Base-by-base conservation (phyloP, 2,113 vertebrate genomes). In the Coracopsis vasa region DNA sequence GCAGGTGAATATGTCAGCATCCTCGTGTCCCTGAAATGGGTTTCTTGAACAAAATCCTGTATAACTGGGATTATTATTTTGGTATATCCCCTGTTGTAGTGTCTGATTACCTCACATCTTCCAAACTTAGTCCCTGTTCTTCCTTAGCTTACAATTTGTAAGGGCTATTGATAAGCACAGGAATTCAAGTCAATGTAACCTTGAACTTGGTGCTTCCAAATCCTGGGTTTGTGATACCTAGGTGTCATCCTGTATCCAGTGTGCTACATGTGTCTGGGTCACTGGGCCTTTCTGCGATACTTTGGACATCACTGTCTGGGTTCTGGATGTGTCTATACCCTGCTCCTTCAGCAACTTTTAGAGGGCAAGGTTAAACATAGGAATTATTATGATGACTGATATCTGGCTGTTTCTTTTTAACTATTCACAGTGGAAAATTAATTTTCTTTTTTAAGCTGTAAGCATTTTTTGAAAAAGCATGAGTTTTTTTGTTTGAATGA, bases 221-320 rank as follows among this genome's bases (percentile, higher is more conserved):
- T 35, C 16, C 53, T 53, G 39, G 10, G 33, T 64, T 51, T 3
- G 1, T 33, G 35, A 31, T 73, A 19, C 45, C 78, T 69, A 25
- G 42, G 10, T 5, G 2, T 24, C 48, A 21, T 39, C 58, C 25
- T 53, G 39, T 31, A 5, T 27, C 12, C 0, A 0, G 39, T 20
- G 66, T 10, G 29, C 42, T 47, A 5, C 0, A 0, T 16, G 44
- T 65, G 58, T 42, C 35, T 21, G 41, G 9, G 9, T 41, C 0
- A 0, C 74, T 14, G 39, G 37, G 41, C 62, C 28, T 62, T 80
- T 25, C n/a, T 42, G 61, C 48, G 0, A 2, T n/a, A 14, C 74
- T 33, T 31, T 53, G n/a, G 53, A 7, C 23, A 0, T 6, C 23
- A 7, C 33, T 50, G 5, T 11, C 60, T 25, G 15, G 56, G 35